Percentiles rank a stretch among this genome's conserved stretches.
Conservation (phyloP, 2,113 vertebrate species). For the Tilapia sparmanii region DNA sequence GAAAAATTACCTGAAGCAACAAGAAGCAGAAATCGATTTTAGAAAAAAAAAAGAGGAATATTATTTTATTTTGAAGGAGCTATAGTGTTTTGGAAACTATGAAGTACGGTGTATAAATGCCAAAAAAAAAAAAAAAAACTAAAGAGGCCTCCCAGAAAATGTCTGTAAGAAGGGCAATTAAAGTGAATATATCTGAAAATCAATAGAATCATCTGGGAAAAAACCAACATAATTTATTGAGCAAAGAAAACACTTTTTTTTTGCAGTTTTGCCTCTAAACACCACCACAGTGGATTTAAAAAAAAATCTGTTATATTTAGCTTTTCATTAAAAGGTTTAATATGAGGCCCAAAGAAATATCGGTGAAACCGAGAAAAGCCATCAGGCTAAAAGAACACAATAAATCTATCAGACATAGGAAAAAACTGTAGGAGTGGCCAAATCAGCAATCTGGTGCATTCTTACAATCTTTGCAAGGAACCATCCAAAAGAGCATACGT, state of each 20-base stretch:
- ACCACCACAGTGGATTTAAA: not conserved
- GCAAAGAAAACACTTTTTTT: not conserved
- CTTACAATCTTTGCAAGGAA: not conserved
- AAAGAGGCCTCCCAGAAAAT: not conserved
- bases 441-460: not conserved
- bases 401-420: not conserved
- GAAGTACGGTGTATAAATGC: not conserved
- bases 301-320: not conserved
- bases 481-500: not conserved
- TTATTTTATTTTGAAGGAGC: not conserved
- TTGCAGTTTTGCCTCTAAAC: not conserved
- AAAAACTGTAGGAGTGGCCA: not conserved
- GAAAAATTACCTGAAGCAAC: not conserved
- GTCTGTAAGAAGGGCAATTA: not conserved
- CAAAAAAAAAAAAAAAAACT: not conserved
- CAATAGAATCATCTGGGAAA: not conserved
- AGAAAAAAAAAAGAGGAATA: not conserved
- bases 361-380: not conserved
- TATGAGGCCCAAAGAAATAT: not conserved
- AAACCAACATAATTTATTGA: not conserved
- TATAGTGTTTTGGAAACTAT: not conserved
- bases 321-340: not conserved
- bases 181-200: not conserved
- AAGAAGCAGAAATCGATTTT: not conserved
- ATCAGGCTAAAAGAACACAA: not conserved